phyloP scores from a whole-genome alignment of 1,140 invertebrate genomes.

The Drosophila micromelanica region DNA sequence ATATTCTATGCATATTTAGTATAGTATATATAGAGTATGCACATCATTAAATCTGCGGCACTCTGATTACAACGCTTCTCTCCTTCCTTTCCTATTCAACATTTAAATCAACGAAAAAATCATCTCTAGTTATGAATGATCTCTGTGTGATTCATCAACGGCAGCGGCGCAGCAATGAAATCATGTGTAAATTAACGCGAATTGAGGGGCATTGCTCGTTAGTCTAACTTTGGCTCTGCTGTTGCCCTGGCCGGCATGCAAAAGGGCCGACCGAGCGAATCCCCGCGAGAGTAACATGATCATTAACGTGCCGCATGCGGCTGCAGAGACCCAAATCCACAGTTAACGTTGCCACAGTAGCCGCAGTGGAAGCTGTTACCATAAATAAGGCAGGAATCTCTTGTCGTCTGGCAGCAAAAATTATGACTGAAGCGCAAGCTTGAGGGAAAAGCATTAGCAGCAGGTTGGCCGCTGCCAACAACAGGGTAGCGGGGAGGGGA shows the following conservation, averaged over 20 bases:
- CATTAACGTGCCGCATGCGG: conserved; percentile 71
- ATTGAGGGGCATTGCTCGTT: conserved; percentile 52
- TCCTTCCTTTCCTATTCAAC: neutral
- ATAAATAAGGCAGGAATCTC: conserved; percentile 69
- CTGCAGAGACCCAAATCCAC: conserved; percentile 52
- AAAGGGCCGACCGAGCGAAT: conserved; percentile 55
- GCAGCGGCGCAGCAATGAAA: conserved; percentile 28
- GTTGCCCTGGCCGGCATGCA: conserved; percentile 33
- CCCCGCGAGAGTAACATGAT: conserved; percentile 74
- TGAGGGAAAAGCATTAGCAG: conserved; percentile 68
- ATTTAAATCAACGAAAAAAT: neutral
- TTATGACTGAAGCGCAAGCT: conserved; percentile 67
- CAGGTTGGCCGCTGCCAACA: conserved; percentile 53
- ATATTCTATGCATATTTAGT: no score
- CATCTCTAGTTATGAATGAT: conserved; percentile 39
- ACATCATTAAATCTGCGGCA: no score
- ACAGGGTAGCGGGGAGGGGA: neutral
- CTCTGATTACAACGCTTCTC: neutral
- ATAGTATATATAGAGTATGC: no score
- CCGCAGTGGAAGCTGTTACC: conserved; percentile 38
- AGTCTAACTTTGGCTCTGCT: conserved; percentile 34
- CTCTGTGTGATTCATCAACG: conserved; percentile 43
- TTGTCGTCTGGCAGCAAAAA: conserved; percentile 61
- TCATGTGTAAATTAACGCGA: conserved; percentile 52
- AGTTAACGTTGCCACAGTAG: conserved; percentile 28